These are phyloP conservation scores for Cyaniris semiargus DNA, from an alignment of 2,888 invertebrate genomes.

Conservation along the genomic window DNA sequence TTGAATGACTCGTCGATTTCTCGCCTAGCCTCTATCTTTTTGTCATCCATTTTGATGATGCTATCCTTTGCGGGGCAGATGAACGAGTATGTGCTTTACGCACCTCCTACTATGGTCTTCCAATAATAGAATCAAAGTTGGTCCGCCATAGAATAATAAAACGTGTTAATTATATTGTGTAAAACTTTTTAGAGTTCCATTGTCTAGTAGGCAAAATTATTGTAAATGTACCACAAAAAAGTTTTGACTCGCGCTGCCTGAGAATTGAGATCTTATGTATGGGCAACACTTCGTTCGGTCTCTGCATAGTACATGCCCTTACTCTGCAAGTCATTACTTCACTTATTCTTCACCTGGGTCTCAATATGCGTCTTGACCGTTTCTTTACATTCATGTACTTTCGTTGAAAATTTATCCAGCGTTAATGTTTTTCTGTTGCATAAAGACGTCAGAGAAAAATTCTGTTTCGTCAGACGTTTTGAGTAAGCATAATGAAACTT, in stretches of 20 bases:
- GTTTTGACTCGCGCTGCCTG: neutral
- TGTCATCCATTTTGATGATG: conserved; percentile 51
- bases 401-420: no score
- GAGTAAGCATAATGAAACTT: no score
- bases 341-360: no score
- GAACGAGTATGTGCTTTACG: neutral
- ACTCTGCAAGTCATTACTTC: no score
- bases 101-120: neutral
- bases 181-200: conserved; percentile 1
- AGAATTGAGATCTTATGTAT: neutral
- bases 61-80: neutral
- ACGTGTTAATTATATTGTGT: neutral
- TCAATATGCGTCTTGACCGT: no score
- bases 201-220: neutral
- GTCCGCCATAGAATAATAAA: neutral
- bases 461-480: no score
- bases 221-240: neutral
- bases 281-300: no score
- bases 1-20: conserved; percentile 64
- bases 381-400: no score
- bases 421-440: no score
- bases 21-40: conserved; percentile 54
- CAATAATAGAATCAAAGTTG: neutral
- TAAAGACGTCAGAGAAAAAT: no score
- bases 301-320: no score